phyloP scores from a whole-genome alignment of 2,797 vertebrate species.

The Sebastes nivosus region DNA sequence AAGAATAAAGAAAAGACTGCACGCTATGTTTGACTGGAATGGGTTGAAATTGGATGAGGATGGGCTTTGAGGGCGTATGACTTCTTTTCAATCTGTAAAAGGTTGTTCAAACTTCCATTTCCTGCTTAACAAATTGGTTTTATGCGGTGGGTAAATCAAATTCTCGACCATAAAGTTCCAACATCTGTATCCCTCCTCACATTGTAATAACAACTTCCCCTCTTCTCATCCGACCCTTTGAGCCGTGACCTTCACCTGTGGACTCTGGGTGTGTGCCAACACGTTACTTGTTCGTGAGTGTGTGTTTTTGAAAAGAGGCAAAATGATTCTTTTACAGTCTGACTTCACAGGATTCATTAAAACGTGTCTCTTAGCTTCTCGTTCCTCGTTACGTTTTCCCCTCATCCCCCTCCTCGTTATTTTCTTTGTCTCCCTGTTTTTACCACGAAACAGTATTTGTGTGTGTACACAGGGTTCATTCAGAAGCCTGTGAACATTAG shows the following conservation, averaged over 20 bases:
- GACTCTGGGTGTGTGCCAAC: conserved; percentile 10
- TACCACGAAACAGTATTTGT: conserved; percentile 26
- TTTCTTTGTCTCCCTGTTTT: conserved; percentile 43
- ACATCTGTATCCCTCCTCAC: conserved; percentile 40
- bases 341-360: conserved; percentile 22
- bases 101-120: conserved; percentile 17
- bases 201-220: background rate
- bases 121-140: conserved; percentile 12
- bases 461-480: conserved; percentile 39
- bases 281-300: background rate
- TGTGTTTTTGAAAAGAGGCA: background rate
- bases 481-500: conserved; percentile 44
- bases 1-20: background rate
- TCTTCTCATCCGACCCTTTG: background rate
- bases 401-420: conserved; percentile 3
- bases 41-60: background rate
- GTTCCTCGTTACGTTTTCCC: background rate
- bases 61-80: background rate
- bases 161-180: background rate
- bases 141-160: conserved; percentile 32
- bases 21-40: background rate
- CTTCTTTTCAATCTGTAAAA: background rate
- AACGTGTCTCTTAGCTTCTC: background rate
- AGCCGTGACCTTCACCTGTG: conserved; percentile 38
- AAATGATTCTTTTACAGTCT: conserved; percentile 5